A percentile compares a stretch with the other conserved stretches of the same genome.
Conservation (phyloP, 2,113 vertebrate genomes). For the Plectropomus leopardus region DNA sequence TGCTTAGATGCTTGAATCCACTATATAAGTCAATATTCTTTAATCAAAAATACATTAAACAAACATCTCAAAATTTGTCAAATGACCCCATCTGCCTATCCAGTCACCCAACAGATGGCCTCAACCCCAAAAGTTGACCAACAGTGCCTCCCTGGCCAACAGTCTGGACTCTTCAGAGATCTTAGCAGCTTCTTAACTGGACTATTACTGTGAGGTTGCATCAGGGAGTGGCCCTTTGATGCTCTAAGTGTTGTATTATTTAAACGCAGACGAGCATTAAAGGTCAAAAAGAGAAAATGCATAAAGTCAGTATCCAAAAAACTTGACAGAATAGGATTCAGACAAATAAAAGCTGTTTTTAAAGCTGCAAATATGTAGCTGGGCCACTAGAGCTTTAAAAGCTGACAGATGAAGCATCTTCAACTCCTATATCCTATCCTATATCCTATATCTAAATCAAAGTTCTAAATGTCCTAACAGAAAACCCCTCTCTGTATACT, state of each 20-base stretch:
- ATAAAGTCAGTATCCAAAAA: not conserved
- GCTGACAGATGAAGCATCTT: not conserved
- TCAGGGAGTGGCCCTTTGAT: conserved; percentile 41
- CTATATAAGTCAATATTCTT: not conserved
- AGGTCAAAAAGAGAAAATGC: not conserved
- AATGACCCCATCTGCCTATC: not conserved
- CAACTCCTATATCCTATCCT: too few relatives aligned
- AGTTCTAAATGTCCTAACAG: too few relatives aligned
- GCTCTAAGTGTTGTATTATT: conserved; percentile 37
- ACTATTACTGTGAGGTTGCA: conserved; percentile 47
- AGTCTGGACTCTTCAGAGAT: not conserved
- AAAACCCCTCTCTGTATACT: too few relatives aligned
- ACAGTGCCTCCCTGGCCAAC: too few relatives aligned
- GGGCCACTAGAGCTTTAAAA: not conserved
- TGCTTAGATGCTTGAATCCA: not conserved
- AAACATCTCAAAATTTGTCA: not conserved
- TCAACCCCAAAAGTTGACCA: not conserved
- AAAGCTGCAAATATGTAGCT: not conserved
- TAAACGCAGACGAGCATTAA: not conserved
- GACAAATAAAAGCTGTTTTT: not conserved
- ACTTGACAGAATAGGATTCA: not conserved
- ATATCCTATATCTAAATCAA: too few relatives aligned
- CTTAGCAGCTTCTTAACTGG: not conserved
- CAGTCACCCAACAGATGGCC: not conserved
- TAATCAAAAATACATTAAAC: not conserved